Percentiles rank a stretch among this genome's conserved stretches.
phyloP scores from a whole-genome alignment of 2,113 vertebrate genomes.

The Anhinga rufa region DNA sequence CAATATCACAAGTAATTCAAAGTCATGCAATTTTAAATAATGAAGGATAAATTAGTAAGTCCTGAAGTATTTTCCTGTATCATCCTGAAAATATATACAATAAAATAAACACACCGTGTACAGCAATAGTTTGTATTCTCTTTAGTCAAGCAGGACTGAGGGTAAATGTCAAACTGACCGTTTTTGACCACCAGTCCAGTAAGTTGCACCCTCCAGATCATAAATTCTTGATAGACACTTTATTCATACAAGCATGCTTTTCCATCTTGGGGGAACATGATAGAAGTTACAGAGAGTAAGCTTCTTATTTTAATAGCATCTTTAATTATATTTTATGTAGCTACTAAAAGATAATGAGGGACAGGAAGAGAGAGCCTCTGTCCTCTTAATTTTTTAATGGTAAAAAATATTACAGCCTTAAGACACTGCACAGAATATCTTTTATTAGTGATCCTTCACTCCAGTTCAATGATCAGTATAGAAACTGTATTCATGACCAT shows the following conservation, averaged over 20 bases:
- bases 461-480: not conserved
- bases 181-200: not conserved
- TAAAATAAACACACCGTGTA: not conserved
- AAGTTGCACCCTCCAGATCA: not conserved
- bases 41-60: not conserved
- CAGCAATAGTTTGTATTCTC: not conserved
- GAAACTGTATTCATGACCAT: not conserved
- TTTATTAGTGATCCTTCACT: not conserved
- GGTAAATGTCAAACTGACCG: not conserved
- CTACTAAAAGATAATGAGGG: not conserved
- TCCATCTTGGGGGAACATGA: not conserved
- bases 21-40: fast-evolving
- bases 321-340: not conserved
- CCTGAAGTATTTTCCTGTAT: not conserved
- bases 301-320: not conserved
- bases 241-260: not conserved
- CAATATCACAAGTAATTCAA: not conserved
- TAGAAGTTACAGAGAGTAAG: not conserved
- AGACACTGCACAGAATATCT: not conserved
- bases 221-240: not conserved
- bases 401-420: not conserved
- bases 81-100: not conserved
- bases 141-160: not conserved
- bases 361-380: not conserved
- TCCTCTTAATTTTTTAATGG: not conserved